Percentiles rank a stretch among this genome's conserved stretches.
Conservation (phyloP, 2,113 vertebrate species). For the Daphoenositta chrysoptera region DNA sequence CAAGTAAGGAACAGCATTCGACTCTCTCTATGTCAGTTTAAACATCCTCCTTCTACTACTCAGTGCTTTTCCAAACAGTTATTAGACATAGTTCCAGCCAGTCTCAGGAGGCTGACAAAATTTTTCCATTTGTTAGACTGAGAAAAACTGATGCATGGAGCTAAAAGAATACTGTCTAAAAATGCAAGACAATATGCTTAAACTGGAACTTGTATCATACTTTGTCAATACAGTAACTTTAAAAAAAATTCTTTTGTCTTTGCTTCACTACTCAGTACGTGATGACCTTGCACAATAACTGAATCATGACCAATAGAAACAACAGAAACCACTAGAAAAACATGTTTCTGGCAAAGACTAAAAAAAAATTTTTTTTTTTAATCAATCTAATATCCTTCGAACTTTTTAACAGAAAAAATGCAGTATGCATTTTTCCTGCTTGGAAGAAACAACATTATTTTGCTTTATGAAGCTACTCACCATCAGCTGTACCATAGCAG, state of each 20-base stretch:
- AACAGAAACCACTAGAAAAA: background rate
- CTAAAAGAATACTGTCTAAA: background rate
- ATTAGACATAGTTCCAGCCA: background rate
- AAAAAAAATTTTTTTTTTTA: too few species aligned
- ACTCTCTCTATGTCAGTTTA: background rate
- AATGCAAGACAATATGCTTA: background rate
- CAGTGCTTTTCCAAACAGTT: background rate
- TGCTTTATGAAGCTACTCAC: background rate
- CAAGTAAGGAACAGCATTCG: background rate
- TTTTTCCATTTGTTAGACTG: background rate
- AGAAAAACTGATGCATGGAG: background rate
- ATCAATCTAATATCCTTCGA: background rate
- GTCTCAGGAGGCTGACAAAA: background rate
- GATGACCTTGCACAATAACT: background rate
- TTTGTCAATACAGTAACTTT: background rate
- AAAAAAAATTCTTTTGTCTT: background rate
- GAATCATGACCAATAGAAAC: background rate
- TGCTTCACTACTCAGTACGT: background rate
- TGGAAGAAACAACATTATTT: background rate
- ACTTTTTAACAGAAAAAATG: background rate
- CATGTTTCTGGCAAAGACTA: background rate
- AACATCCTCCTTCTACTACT: background rate
- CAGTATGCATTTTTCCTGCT: background rate
- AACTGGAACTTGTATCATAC: background rate
- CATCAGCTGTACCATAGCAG: background rate